phyloP scores from a whole-genome alignment of 2,113 vertebrate species.

The Steatornis caripensis region DNA sequence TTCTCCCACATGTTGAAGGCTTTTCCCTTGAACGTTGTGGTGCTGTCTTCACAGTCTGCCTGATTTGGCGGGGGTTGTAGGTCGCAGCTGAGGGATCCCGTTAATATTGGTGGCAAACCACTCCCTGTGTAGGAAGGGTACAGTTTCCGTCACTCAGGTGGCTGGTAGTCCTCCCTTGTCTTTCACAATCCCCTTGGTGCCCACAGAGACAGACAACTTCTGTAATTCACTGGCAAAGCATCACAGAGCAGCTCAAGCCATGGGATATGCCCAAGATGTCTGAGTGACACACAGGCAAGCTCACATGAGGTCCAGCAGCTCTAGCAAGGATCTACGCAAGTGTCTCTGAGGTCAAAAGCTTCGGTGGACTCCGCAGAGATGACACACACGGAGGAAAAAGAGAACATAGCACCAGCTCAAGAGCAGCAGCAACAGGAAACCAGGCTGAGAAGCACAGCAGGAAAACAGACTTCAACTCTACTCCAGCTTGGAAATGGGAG shows the following conservation, averaged over 20 bases:
- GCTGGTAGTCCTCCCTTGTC: background rate
- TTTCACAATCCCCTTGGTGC: background rate
- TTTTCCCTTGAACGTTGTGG: background rate
- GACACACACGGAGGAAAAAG: background rate
- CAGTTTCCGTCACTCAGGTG: background rate
- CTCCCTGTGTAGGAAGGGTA: background rate
- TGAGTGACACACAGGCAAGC: background rate
- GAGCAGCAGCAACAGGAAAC: background rate
- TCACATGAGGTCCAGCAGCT: background rate
- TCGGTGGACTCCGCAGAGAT: background rate
- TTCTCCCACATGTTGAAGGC: background rate
- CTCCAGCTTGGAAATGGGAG: background rate
- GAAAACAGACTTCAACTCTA: background rate
- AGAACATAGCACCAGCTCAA: background rate
- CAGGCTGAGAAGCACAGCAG: background rate
- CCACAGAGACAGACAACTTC: background rate
- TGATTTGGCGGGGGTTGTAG: background rate
- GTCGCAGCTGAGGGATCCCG: background rate
- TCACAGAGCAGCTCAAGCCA: background rate
- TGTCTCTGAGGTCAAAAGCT: background rate
- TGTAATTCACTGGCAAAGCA: background rate
- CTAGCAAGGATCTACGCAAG: background rate
- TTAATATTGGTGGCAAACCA: background rate
- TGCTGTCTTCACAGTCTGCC: background rate
- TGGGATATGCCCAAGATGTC: background rate